Evolutionary conservation across 2,888 invertebrate species (phyloP), one percentile per base, ranked within the genome.

Genomic region (Vandiemenella viatica): DNA sequence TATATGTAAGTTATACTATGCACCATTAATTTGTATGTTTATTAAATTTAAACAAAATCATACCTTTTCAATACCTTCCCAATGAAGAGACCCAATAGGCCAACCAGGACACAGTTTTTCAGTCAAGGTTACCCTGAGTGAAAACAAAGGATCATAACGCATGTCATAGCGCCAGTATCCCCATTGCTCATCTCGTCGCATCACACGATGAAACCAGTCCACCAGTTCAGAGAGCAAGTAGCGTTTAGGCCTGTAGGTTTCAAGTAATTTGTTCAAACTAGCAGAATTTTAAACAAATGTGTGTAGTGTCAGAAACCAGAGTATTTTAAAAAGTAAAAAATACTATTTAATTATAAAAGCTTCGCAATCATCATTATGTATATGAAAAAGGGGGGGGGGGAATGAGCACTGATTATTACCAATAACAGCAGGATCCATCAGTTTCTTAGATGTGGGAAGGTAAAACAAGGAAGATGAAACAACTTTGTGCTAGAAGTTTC

Each of bases 21-120:
- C 32, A 32, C 2, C 2, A 13, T 2, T 32, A 32, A 32, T n/a
- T 32, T 13, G 13, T 3, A 32, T n/a, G n/a, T n/a, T n/a, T n/a
- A n/a, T n/a, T n/a, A n/a, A n/a, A n/a, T n/a, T n/a, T 32, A 32
- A 2, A 32, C 10, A 32, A 13, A 47, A 46, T 55, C 63, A 62
- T 70, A 83, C 84, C 68, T 75, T 75, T 69, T 93, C 92, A 43
- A 93, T 62, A 51, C 78, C 76, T 60, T 92, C 90, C 77, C 83
- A 79, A 58, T 80, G 79, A 43, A 90, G 63, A 56, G 73, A 70
- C 10, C 75, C 83, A 10, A 79, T 60, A 0, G 90, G 89, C 58
- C 74, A 76, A 3, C 76, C 75, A 19, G 67, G 50, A 10, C 56
- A 59, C n/a, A 62, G 26, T 48, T 59, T 61, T 60, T 81, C 76